phyloP scores from a whole-genome alignment of 2,888 invertebrate genomes.

The Nomada ruficornis region DNA sequence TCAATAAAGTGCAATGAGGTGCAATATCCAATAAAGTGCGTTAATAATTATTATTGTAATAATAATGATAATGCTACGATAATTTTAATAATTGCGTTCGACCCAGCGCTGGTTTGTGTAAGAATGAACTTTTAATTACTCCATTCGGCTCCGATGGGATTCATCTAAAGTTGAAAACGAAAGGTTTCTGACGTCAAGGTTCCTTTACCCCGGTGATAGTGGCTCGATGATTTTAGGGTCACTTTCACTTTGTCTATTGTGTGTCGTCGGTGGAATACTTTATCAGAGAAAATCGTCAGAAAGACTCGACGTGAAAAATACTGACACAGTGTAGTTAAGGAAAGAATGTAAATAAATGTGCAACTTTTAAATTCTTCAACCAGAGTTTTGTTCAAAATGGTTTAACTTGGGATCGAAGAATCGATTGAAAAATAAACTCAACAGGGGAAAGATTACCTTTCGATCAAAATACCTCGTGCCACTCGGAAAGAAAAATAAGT shows the following conservation, averaged over 20 bases:
- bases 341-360: background rate
- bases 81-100: too few relatives aligned
- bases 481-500: background rate
- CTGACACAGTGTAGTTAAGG: background rate
- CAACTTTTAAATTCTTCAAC: too few relatives aligned
- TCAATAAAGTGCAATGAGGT: too few relatives aligned
- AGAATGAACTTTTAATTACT: too few relatives aligned
- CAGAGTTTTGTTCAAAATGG: too few relatives aligned
- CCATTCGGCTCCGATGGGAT: background rate
- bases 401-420: background rate
- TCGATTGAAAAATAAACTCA: background rate
- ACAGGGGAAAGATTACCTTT: too few relatives aligned
- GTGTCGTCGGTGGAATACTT: conserved; percentile 5
- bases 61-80: too few relatives aligned
- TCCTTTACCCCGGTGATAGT: background rate
- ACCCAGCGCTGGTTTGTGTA: too few relatives aligned
- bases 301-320: background rate
- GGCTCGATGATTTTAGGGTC: conserved; percentile 31
- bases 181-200: background rate
- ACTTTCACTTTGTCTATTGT: conserved; percentile 32
- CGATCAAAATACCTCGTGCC: too few relatives aligned
- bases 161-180: background rate
- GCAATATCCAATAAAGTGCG: too few relatives aligned
- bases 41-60: too few relatives aligned
- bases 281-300: conserved; percentile 21